Evolutionary conservation across 1,140 invertebrate genomes (phyloP), one percentile per base, ranked within the genome.

Genomic region (Brachystomella parvula): DNA sequence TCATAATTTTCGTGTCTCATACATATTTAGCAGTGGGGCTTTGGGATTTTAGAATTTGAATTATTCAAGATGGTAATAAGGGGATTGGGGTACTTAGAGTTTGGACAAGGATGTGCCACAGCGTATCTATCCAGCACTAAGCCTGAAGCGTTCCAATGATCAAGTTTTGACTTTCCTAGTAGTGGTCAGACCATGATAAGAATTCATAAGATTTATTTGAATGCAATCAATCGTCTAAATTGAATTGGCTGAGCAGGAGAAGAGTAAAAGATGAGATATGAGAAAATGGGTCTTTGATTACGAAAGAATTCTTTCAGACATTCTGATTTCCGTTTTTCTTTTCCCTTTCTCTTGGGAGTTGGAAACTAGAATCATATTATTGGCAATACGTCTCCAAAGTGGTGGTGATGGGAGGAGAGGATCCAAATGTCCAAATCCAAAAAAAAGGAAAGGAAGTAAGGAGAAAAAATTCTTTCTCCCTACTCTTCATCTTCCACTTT

Each of bases 391-490:
- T 39, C 35, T 39, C 35, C 19, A 19, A 39, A 39, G 35, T 39
- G 35, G 35, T 19, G n/a, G n/a, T n/a, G n/a, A n/a, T 44, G 19
- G 39, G 6, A 44, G 39, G 6, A 9, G 6, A 44, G 19, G 6
- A 44, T 44, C 39, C 6, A 24, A 39, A 39, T 39, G 35, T 39
- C 35, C 35, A 39, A 19, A 39, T 39, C 19, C 35, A 39, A 26
- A 30, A 28, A 62, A 12, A 58, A 24, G 26, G 9, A 26, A 47
- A 31, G 63, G 64, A 49, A 66, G 56, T 64, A 61, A 61, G 57
- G 59, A 64, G 63, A 69, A 65, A n/a, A 39, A 39, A 39, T 39
- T 39, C 35, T 39, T 39, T 19, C 6, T 39, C 19, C 19, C 6
- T 19, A 9, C 19, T 39, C 35, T 39, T 19, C 35, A 39, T 39